phyloP scores from a whole-genome alignment of 2,113 vertebrate genomes.

The Podocnemis expansa region DNA sequence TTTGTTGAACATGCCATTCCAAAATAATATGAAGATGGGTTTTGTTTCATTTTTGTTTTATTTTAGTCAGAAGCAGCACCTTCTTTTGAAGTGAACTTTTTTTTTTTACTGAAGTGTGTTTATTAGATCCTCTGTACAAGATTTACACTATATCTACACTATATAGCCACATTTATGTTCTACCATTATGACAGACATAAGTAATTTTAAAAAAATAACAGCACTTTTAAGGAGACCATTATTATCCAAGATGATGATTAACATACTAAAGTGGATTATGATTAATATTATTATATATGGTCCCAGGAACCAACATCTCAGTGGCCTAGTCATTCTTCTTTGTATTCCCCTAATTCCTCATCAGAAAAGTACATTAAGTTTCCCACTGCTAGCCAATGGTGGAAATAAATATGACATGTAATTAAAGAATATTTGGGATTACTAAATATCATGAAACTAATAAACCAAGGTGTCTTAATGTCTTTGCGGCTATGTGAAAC shows the following conservation, averaged over 20 bases:
- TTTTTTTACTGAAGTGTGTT: background rate
- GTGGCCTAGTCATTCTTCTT: background rate
- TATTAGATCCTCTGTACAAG: background rate
- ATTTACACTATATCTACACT: background rate
- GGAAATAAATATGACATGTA: background rate
- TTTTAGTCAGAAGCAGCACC: background rate
- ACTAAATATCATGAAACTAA: background rate
- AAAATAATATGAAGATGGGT: background rate
- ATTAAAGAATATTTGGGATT: background rate
- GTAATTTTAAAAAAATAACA: background rate
- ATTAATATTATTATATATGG: background rate
- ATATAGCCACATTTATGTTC: background rate
- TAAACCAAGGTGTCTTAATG: background rate
- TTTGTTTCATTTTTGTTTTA: background rate
- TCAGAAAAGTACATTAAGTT: fast-evolving
- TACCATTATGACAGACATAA: background rate
- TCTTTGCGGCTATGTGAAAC: background rate
- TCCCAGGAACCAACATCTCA: background rate
- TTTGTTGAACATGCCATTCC: background rate
- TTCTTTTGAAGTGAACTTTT: background rate
- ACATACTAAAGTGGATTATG: background rate
- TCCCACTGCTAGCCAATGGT: background rate
- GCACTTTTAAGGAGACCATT: background rate
- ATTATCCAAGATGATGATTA: background rate
- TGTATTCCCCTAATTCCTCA: background rate